Conservation (phyloP, 2,888 invertebrate genomes). For the Conomelus anceps region DNA sequence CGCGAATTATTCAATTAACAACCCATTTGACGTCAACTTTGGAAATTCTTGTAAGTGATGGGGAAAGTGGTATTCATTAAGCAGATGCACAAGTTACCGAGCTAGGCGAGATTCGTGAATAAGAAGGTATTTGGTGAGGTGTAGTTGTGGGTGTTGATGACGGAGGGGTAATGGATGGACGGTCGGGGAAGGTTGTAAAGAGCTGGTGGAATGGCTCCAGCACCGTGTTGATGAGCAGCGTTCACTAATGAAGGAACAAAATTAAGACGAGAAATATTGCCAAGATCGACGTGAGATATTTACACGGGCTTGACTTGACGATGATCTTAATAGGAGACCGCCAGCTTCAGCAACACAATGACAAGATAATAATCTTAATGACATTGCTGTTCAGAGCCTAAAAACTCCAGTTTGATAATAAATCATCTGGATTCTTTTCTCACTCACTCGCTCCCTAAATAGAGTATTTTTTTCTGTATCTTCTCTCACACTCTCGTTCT, state of each 20-base stretch:
- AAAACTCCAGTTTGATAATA: not conserved
- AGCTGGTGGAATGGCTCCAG: not conserved
- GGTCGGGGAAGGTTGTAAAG: not conserved
- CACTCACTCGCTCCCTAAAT: not conserved
- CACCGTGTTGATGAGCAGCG: not conserved
- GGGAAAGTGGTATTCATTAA: not conserved
- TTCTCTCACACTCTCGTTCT: no score
- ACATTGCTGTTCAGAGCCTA: not conserved
- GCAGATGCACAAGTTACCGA: not conserved
- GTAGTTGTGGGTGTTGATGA: not conserved
- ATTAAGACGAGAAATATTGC: conserved; percentile 8
- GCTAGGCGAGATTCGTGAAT: not conserved
- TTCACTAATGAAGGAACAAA: conserved; percentile 7
- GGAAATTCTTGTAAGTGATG: not conserved
- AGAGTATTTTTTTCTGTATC: no score
- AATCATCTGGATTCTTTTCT: not conserved
- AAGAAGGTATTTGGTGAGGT: not conserved
- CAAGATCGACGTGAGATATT: conserved; percentile 10
- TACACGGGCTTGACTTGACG: conserved; percentile 5
- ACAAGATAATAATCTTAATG: conserved; percentile 7
- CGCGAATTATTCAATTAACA: not conserved
- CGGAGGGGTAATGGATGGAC: not conserved
- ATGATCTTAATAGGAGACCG: conserved; percentile 1
- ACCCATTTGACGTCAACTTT: not conserved
- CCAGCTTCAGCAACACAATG: not conserved